phyloP scores from a whole-genome alignment of 2,888 invertebrate species.

The Ennomos fuscantarius region DNA sequence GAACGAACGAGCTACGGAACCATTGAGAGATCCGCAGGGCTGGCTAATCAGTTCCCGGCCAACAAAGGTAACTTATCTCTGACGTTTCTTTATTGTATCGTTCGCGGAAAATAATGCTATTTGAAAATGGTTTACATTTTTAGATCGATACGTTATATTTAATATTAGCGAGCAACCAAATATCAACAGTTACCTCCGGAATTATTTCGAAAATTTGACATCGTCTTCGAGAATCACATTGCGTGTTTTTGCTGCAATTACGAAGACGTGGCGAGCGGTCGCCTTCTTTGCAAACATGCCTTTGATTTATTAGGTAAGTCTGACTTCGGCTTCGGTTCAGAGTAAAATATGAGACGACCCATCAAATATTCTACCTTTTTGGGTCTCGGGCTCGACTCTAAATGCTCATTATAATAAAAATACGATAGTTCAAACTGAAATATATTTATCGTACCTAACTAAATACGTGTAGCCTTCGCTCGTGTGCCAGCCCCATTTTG shows the following conservation, averaged over 20 bases:
- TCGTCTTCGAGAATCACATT: constrained; percentile 76
- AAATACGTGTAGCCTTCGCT: constrained; percentile 50
- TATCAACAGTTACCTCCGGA: constrained; percentile 40
- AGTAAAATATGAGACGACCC: constrained; percentile 80
- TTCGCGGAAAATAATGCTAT: constrained; percentile 28
- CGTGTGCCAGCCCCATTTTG: constrained; percentile 60
- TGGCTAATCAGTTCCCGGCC: constrained; percentile 74
- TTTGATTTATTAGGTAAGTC: constrained; percentile 81
- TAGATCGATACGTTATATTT: constrained; percentile 34
- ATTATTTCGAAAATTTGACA: constrained; percentile 81
- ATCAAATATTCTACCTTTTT: constrained; percentile 81
- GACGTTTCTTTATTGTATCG: constrained; percentile 47
- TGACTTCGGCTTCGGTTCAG: constrained; percentile 66
- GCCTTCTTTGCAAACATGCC: constrained; percentile 72
- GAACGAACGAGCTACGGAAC: constrained; percentile 63
- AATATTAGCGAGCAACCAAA: constrained; percentile 13
- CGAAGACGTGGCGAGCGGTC: constrained; percentile 73
- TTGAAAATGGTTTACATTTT: constrained; percentile 27
- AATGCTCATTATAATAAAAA: constrained; percentile 82
- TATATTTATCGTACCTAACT: constrained; percentile 50
- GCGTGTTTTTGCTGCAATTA: constrained; percentile 82
- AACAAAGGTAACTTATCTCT: constrained; percentile 51
- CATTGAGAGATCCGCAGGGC: constrained; percentile 73
- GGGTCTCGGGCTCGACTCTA: constrained; percentile 68
- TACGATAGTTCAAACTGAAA: constrained; percentile 76